Base-by-base conservation (phyloP, 2,113 vertebrate genomes). In the Setophaga kirtlandii region DNA sequence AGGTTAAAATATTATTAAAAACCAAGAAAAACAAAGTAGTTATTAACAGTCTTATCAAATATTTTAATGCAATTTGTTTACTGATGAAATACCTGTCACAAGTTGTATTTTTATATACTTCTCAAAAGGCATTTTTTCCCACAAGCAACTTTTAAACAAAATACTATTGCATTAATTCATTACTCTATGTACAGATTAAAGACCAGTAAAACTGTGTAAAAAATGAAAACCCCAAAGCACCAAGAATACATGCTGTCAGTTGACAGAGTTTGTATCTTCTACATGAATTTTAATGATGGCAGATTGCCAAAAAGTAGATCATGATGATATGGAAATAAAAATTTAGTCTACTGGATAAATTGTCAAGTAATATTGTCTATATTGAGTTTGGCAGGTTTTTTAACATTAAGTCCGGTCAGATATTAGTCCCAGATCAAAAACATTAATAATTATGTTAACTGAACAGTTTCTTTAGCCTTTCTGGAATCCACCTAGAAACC, bases 311-410 rank as follows among this genome's bases (percentile, higher is more conserved):
- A 19, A 53, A 56, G 16, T 11, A 68, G n/a, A 78, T 52, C 25
- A 49, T 8, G 17, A 42, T 37, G 18, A 78, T 10, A 47, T 0
- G 0, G 24, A 84, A 92, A 63, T 37, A 93, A 87, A 12, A 47
- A 24, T 41, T 49, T 6, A 47, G 22, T 4, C 24, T 42, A n/a
- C 1, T 41, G 21, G 9, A 44, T 6, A 77, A 46, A 58, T 62
- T 86, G 90, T 74, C 47, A 35, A 83, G 16, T 10, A 80, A 30
- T n/a, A 53, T 5, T 74, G 18, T 50, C 67, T 31, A 30, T 31
- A 80, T 33, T 55, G 59, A 35, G 21, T 39, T 37, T 33, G 12
- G 27, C 1, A 0, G 0, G 0, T 12, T 46, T 35, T 60, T 47
- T 5, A 59, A 30, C 41, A 55, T 20, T 28, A 75, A 64, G 28